Evolutionary conservation across 2,113 vertebrate species (phyloP), one percentile per base, ranked within the genome.

Genomic region (Hylia prasina): DNA sequence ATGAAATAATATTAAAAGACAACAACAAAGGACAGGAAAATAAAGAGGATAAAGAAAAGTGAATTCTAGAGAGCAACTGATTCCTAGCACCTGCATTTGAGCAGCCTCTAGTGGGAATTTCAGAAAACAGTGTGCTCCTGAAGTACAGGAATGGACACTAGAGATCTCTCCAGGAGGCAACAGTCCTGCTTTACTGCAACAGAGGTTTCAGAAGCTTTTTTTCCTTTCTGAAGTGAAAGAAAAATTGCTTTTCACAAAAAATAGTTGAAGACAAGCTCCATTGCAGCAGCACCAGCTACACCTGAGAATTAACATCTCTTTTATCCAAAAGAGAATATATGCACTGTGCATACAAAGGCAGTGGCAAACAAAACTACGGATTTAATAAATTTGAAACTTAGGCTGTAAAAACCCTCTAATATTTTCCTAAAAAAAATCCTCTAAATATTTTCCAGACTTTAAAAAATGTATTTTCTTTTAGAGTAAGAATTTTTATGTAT

Each of bases 21-120:
- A 80, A 73, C 68, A 95, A 72, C 61, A 95, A 87, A 93, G 48
- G 90, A 81, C 6, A 42, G 33, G 30, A 72, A 90, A 93, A 95
- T 50, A 83, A 63, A 84, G 22, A 87, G 30, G 13, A 82, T 15
- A 35, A 94, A 78, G 9, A 78, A 54, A 77, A 71, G 28, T 9
- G 39, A 94, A 25, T 80, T 65, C 35, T 33, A 53, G 53, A 91
- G 8, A 28, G 28, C 64, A 83, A 6, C 17, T 40, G 33, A 44
- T 64, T 79, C 47, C 65, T 33, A 93, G 76, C 23, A 69, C 69
- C 33, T 84, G 93, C 50, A 79, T 91, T 96, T 95, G 91, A 97
- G 93, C 95, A 96, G 90, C 98, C 97, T 97, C 98, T 98, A 97
- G 97, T 94, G 98, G 98, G 69, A 89, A 87, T 3, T 86, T 13